These are phyloP conservation scores for Typhlichthys subterraneus DNA, from an alignment of 2,797 vertebrate genomes.

Conservation along the genomic window DNA sequence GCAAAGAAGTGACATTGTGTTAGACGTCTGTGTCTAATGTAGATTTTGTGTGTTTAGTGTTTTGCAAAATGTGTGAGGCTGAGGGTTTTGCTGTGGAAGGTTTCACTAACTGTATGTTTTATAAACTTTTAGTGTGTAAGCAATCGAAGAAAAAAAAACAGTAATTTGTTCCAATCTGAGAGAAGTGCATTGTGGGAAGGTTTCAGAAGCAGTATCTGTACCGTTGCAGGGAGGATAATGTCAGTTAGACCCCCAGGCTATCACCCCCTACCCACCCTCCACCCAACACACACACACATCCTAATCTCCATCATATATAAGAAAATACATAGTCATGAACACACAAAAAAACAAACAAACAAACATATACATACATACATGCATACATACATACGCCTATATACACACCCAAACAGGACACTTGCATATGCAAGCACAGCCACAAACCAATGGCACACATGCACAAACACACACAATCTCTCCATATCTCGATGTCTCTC, in stretches of 20 bases:
- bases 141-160: too few relatives aligned
- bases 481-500: not conserved
- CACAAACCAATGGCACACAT: not conserved
- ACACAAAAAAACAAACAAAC: not conserved
- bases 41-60: too few relatives aligned
- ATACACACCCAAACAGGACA: too few relatives aligned
- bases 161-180: constrained; percentile 14
- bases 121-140: too few relatives aligned
- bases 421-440: constrained; percentile 14
- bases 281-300: constrained; percentile 10
- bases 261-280: constrained; percentile 21
- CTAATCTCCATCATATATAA: too few relatives aligned
- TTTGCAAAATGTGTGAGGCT: too few relatives aligned
- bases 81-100: too few relatives aligned
- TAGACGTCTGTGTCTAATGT: too few relatives aligned
- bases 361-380: not conserved
- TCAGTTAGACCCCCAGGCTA: constrained; percentile 42
- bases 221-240: constrained; percentile 49
- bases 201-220: constrained; percentile 31
- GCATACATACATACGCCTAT: too few relatives aligned
- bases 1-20: too few relatives aligned
- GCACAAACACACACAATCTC: not conserved
- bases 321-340: too few relatives aligned
- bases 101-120: too few relatives aligned
- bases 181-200: constrained; percentile 37